Evolutionary conservation across 2,113 vertebrate species (phyloP).

Genomic region (Mixornis gularis): DNA sequence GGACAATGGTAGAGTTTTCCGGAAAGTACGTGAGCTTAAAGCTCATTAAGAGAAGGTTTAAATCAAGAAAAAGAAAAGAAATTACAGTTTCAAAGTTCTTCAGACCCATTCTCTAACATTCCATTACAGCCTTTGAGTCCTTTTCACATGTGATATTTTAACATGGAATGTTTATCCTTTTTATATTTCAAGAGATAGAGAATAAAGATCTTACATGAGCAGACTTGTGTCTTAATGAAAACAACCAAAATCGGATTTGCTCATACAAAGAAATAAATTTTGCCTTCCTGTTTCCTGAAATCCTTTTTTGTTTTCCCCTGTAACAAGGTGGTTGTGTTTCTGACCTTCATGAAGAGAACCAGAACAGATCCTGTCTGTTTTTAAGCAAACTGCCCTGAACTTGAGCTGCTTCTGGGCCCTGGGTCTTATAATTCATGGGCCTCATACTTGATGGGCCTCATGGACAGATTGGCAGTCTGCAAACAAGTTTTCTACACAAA

Average conservation of each 20-base stretch:
- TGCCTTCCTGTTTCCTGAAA: not conserved
- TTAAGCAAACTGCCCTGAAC: not conserved
- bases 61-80: not conserved
- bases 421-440: not conserved
- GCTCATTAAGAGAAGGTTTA: not conserved
- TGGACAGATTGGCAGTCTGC: not conserved
- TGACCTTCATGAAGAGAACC: not conserved
- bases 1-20: not conserved
- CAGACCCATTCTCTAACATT: not conserved
- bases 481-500: not conserved
- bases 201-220: not conserved
- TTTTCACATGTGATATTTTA: not conserved
- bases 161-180: not conserved
- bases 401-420: not conserved
- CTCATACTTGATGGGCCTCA: not conserved
- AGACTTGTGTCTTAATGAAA: not conserved
- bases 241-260: fast-evolving
- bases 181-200: not conserved
- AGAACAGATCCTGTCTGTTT: not conserved
- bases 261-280: not conserved
- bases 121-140: not conserved
- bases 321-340: not conserved
- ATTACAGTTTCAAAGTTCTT: not conserved
- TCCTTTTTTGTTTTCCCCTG: not conserved
- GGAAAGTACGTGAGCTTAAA: not conserved